These are phyloP conservation scores for Chironomus striatipennis DNA, from an alignment of 1,140 invertebrate species.

Conservation along the genomic window DNA sequence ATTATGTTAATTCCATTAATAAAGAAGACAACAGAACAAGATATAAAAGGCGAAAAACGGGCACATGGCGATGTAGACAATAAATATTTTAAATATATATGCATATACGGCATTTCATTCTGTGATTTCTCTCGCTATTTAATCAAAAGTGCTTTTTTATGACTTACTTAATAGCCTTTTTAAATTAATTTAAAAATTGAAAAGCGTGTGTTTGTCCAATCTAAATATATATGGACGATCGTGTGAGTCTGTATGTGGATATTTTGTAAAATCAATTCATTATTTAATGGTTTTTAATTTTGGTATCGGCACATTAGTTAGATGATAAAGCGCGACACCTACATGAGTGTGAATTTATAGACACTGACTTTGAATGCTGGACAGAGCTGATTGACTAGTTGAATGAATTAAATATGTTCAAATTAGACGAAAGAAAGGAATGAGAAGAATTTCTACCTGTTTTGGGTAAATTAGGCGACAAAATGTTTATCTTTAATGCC, in stretches of 20 bases:
- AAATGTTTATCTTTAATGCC: background rate
- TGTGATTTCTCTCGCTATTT: conserved; percentile 6
- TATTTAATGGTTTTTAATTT: conserved; percentile 12
- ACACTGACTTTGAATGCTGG: too few relatives aligned
- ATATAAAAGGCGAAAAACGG: conserved; percentile 8
- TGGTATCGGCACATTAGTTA: background rate
- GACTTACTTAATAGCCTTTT: conserved; percentile 19
- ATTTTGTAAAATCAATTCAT: conserved; percentile 22
- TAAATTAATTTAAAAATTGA: conserved; percentile 18
- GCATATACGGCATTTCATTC: background rate
- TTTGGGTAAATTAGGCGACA: background rate
- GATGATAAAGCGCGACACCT: background rate
- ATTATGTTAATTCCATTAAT: conserved; percentile 16
- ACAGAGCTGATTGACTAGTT: too few relatives aligned
- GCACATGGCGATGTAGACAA: background rate
- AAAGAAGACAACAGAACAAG: conserved; percentile 12
- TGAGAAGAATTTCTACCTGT: conserved; percentile 8
- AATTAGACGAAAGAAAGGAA: too few relatives aligned
- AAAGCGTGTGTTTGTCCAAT: background rate
- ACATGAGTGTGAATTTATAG: background rate
- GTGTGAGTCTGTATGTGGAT: background rate
- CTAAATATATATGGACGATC: background rate
- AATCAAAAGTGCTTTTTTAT: conserved; percentile 10
- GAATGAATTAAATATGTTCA: too few relatives aligned
- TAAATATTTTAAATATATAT: conserved; percentile 14